A percentile compares a stretch with the other conserved stretches of the same genome.
These are phyloP conservation scores for Microcebus jonahi DNA, from an alignment of 2,113 vertebrate species.

Conservation along the genomic window DNA sequence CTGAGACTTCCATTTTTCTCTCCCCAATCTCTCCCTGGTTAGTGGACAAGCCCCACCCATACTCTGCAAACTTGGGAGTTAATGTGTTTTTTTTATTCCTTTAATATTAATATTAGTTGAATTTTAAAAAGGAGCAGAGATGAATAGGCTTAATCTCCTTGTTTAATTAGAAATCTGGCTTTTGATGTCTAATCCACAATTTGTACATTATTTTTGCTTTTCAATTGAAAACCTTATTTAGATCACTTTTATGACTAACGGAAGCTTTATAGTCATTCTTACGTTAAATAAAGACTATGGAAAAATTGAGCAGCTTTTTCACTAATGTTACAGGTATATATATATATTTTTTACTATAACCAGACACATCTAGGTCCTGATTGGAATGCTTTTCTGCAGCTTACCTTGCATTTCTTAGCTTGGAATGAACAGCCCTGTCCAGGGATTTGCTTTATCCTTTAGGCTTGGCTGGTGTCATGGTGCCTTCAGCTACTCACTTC, in stretches of 20 bases:
- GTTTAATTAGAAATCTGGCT: slow-evolving; percentile 60
- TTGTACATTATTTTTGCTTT: slow-evolving; percentile 50
- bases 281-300: neutral
- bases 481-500: neutral
- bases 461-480: neutral
- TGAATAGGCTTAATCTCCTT: slow-evolving; percentile 46
- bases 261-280: slow-evolving; percentile 7
- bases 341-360: neutral
- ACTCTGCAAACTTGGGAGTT: neutral
- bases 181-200: neutral
- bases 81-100: slow-evolving; percentile 6
- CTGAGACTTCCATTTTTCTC: neutral
- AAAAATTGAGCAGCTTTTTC: neutral
- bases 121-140: slow-evolving; percentile 49
- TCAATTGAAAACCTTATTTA: slow-evolving; percentile 32
- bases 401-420: neutral
- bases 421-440: neutral
- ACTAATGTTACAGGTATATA: neutral
- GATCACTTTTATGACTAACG: neutral
- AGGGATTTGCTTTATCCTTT: neutral
- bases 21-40: neutral
- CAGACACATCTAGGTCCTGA: neutral
- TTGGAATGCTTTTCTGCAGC: slow-evolving; percentile 18
- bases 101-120: slow-evolving; percentile 44
- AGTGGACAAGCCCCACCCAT: neutral